Conservation (phyloP, 2,113 vertebrate genomes). For the Trogon surrucura region DNA sequence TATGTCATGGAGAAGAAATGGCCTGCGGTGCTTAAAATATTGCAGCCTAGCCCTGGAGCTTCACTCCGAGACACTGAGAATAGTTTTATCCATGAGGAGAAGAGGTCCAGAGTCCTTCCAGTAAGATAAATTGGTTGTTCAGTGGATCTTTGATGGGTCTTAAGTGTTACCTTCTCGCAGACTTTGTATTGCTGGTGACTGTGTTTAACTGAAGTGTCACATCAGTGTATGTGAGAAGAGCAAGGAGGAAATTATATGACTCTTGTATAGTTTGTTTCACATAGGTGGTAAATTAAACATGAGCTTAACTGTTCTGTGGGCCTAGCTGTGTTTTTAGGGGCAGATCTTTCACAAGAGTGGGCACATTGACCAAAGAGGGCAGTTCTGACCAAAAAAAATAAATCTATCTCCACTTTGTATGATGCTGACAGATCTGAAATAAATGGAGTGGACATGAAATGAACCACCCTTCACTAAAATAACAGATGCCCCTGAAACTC, state of each 20-base stretch:
- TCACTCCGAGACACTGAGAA: background rate
- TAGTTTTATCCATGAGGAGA: background rate
- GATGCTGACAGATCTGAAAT: background rate
- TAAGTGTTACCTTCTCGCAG: background rate
- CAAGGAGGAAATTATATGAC: background rate
- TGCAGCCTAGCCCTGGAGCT: background rate
- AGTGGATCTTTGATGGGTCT: background rate
- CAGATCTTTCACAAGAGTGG: background rate
- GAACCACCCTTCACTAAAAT: background rate
- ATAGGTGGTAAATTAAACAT: background rate
- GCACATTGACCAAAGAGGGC: background rate
- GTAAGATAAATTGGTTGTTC: background rate
- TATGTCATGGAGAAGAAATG: background rate
- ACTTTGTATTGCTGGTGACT: background rate
- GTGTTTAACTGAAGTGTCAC: background rate
- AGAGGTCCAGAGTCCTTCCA: background rate
- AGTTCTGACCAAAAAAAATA: background rate
- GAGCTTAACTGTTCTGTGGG: background rate
- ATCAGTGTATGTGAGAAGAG: background rate
- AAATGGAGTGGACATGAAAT: background rate
- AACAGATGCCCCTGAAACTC: background rate
- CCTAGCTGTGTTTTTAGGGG: background rate
- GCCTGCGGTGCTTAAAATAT: background rate
- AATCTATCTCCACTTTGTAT: background rate
- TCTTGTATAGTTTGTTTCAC: background rate